Conservation (phyloP, 1,140 invertebrate species). For the Procambarus virginalis region DNA sequence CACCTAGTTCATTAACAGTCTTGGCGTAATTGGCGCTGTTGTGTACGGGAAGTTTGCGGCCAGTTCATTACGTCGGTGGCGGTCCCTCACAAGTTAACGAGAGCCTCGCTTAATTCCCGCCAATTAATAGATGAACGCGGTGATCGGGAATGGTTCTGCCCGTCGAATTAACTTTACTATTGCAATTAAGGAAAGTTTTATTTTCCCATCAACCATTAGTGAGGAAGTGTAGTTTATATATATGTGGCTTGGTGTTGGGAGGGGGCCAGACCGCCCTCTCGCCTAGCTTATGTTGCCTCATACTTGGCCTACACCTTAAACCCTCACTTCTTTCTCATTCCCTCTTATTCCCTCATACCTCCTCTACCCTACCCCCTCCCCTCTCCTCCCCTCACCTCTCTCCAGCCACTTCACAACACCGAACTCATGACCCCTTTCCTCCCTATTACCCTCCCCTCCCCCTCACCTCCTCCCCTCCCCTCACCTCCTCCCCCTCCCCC, state of each 20-base stretch:
- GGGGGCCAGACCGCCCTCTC: too few species aligned
- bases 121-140: background rate
- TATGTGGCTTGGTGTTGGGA: too few species aligned
- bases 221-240: background rate
- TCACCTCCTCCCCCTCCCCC: background rate
- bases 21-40: background rate
- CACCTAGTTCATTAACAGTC: background rate
- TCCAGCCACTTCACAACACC: too few species aligned
- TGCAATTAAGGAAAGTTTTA: background rate
- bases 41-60: background rate
- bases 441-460: background rate
- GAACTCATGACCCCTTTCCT: background rate
- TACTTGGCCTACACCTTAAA: too few species aligned
- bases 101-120: background rate
- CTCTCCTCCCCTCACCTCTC: too few species aligned
- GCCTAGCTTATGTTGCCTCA: too few species aligned
- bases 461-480: background rate
- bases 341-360: too few species aligned
- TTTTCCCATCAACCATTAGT: background rate
- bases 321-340: too few species aligned
- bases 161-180: background rate
- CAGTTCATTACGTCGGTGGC: background rate
- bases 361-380: too few species aligned
- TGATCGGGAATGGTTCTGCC: slow-evolving; percentile 11
- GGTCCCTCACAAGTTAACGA: background rate